These are phyloP conservation scores for Scaptomyza cyrtandrae DNA, from an alignment of 2,888 invertebrate species.

Conservation along the genomic window DNA sequence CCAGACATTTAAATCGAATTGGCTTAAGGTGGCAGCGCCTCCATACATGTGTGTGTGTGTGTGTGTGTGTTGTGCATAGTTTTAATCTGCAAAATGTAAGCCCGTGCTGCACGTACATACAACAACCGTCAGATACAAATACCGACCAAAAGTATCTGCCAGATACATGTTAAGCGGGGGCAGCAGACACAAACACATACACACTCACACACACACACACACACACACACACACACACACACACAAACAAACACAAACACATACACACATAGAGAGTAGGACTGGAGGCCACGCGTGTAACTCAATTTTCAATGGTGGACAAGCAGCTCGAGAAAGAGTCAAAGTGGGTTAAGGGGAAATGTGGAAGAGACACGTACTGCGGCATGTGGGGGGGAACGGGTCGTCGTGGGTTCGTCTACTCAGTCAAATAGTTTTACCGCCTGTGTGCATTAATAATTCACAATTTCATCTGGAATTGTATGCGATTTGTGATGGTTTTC, in stretches of 20 bases:
- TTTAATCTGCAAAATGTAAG: constrained; percentile 78
- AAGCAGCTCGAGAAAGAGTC: constrained; percentile 20
- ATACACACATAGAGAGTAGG: constrained; percentile 6
- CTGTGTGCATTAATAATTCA: constrained; percentile 83
- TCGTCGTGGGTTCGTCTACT: constrained; percentile 76
- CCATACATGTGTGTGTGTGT: constrained; percentile 4
- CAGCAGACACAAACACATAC: constrained; percentile 32
- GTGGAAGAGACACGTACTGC: constrained; percentile 33
- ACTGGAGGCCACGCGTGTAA: constrained; percentile 73
- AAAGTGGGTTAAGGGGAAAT: neutral
- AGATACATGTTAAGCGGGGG: constrained; percentile 64
- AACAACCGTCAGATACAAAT: constrained; percentile 54
- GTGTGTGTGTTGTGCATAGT: constrained; percentile 31
- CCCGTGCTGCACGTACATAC: constrained; percentile 65
- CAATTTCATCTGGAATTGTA: constrained; percentile 83
- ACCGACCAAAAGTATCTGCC: constrained; percentile 69
- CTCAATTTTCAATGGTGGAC: constrained; percentile 80
- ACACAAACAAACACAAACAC: constrained; percentile 14
- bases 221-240: constrained; percentile 18
- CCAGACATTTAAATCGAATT: constrained; percentile 81
- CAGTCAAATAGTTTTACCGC: constrained; percentile 78
- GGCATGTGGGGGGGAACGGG: constrained; percentile 16
- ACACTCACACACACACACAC: constrained; percentile 17
- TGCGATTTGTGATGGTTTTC: constrained; percentile 83
- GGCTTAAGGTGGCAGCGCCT: constrained; percentile 62